These are phyloP conservation scores for Telenomus remus DNA, from an alignment of 1,140 invertebrate species.

Conservation along the genomic window DNA sequence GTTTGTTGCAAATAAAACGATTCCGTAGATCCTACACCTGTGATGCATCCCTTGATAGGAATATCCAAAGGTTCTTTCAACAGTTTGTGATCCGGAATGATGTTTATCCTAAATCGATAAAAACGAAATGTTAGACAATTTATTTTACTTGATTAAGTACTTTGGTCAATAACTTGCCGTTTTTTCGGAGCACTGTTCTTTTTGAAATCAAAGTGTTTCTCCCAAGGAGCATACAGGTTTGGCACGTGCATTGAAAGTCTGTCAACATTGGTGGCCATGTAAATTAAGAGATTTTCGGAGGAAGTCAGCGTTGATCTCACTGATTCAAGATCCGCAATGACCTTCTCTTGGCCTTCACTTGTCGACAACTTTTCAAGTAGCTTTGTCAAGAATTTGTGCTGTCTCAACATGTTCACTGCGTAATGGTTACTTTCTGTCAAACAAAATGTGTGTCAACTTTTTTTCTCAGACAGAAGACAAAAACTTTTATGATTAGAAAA, in stretches of 20 bases:
- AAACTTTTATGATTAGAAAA: background rate
- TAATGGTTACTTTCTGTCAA: conserved; percentile 84
- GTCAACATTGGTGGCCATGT: conserved; percentile 84
- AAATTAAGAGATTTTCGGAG: conserved; percentile 79
- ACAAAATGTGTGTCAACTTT: conserved; percentile 21
- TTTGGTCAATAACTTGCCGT: too few species aligned
- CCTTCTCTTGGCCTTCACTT: conserved; percentile 75
- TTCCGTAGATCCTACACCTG: conserved; percentile 90
- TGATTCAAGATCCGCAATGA: conserved; percentile 79
- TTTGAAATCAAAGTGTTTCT: conserved; percentile 70
- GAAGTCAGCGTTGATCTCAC: conserved; percentile 79
- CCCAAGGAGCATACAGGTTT: conserved; percentile 77
- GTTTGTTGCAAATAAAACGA: conserved; percentile 84
- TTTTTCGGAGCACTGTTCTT: conserved; percentile 7
- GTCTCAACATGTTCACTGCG: conserved; percentile 81
- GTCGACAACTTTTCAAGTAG: conserved; percentile 79
- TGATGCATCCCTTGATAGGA: conserved; percentile 76
- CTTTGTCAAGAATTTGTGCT: conserved; percentile 85
- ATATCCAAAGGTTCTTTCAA: conserved; percentile 64
- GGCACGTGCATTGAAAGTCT: conserved; percentile 73
- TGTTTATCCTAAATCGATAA: conserved; percentile 69
- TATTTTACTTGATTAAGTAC: too few species aligned
- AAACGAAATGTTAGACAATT: too few species aligned
- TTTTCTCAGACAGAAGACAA: background rate
- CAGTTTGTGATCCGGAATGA: conserved; percentile 75